phyloP scores from a whole-genome alignment of 1,140 invertebrate species.

The Panagrolaimus sp. region DNA sequence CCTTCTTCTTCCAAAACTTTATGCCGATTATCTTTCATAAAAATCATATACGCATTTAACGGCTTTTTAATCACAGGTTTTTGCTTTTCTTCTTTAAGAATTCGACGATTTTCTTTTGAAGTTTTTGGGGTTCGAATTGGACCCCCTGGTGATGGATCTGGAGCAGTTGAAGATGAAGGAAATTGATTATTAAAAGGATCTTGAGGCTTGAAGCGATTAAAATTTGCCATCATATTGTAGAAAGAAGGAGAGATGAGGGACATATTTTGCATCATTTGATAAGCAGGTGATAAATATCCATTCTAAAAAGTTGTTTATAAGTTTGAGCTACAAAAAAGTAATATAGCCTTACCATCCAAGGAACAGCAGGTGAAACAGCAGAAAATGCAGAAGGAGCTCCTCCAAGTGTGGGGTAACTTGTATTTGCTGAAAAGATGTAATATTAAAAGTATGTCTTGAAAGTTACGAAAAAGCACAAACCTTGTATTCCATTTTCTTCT shows the following conservation, averaged over 20 bases:
- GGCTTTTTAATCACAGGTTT: constrained; percentile 11
- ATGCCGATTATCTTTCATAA: constrained; percentile 14
- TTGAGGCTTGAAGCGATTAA: too few species aligned
- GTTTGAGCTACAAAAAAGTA: too few species aligned
- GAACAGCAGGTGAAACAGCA: too few species aligned
- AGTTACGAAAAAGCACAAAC: too few species aligned
- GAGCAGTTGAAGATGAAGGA: not conserved
- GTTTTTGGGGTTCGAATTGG: not conserved
- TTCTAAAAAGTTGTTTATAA: too few species aligned
- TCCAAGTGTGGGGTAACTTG: too few species aligned
- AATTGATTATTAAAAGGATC: not conserved
- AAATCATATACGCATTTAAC: constrained; percentile 10
- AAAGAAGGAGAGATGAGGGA: not conserved
- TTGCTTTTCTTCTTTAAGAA: not conserved
- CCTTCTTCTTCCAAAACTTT: constrained; percentile 2
- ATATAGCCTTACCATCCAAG: too few species aligned
- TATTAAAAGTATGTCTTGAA: too few species aligned
- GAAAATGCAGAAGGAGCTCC: too few species aligned
- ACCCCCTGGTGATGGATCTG: not conserved
- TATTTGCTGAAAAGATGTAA: too few species aligned
- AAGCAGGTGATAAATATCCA: too few species aligned
- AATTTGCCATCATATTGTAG: not conserved
- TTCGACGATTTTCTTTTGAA: not conserved
- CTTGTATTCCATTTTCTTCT: too few species aligned
- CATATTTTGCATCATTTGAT: not conserved